These are phyloP conservation scores for Vidua macroura DNA, from an alignment of 2,113 vertebrate genomes.

Conservation along the genomic window DNA sequence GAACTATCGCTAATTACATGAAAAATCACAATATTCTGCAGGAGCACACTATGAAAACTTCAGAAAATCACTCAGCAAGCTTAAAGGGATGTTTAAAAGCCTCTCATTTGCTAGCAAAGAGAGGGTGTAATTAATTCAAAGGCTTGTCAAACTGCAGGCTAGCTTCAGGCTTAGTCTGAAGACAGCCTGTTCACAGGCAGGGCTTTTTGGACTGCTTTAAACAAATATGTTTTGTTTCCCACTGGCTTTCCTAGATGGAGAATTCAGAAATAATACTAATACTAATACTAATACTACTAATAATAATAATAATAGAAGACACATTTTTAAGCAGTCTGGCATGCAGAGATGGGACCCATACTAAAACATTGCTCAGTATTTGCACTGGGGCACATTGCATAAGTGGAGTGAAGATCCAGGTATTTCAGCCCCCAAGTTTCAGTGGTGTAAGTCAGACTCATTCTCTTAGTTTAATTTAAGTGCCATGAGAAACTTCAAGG, in stretches of 20 bases:
- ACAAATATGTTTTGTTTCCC: background rate
- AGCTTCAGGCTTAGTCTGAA: background rate
- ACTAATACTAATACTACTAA: background rate
- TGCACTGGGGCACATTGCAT: background rate
- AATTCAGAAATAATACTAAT: background rate
- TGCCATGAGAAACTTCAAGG: conserved; percentile 28
- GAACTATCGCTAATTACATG: accelerated
- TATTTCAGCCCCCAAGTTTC: background rate
- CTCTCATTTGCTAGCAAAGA: background rate
- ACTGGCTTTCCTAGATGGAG: conserved; percentile 32
- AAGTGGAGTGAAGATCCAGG: background rate
- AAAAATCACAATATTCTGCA: background rate
- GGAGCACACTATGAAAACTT: background rate
- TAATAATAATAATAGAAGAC: background rate
- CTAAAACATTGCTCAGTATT: background rate
- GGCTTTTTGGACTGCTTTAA: conserved; percentile 1
- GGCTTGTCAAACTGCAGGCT: background rate
- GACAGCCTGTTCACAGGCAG: background rate
- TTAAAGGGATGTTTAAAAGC: background rate
- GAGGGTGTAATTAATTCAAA: background rate
- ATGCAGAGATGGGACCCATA: background rate
- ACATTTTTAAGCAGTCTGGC: background rate
- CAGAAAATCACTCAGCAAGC: background rate
- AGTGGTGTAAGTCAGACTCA: background rate
- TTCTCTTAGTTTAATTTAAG: conserved; percentile 41